phyloP scores from a whole-genome alignment of 2,888 invertebrate genomes.

The Stenurella melanura region DNA sequence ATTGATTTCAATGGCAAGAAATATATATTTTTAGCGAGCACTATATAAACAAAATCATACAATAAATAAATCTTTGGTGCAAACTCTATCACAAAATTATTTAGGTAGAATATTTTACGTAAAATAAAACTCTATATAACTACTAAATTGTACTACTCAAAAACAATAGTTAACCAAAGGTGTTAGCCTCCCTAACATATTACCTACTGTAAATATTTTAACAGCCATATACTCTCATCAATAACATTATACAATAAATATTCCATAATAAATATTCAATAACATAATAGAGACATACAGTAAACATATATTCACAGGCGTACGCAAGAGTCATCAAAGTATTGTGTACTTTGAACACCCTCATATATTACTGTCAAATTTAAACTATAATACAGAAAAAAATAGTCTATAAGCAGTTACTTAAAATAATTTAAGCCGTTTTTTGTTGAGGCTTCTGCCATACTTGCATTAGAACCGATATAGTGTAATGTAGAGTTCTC shows the following conservation, averaged over 20 bases:
- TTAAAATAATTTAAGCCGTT: too few species aligned
- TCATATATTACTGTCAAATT: background rate
- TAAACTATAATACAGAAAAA: background rate
- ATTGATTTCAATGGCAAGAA: too few species aligned
- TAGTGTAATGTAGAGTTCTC: too few species aligned
- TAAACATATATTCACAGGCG: background rate
- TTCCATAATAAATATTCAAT: background rate
- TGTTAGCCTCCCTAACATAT: background rate
- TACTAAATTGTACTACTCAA: too few species aligned
- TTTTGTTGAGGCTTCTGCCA: too few species aligned
- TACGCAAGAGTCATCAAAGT: background rate
- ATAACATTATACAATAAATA: slow-evolving; percentile 35
- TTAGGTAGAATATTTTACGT: background rate
- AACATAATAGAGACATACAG: slow-evolving; percentile 12
- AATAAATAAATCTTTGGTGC: slow-evolving; percentile 19
- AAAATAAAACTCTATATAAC: background rate
- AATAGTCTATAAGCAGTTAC: background rate
- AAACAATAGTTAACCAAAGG: too few species aligned
- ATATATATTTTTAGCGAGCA: background rate
- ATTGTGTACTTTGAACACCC: background rate
- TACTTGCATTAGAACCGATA: too few species aligned
- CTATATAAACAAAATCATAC: background rate
- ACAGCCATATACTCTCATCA: slow-evolving; percentile 43
- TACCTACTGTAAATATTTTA: slow-evolving; percentile 31
- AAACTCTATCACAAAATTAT: slow-evolving; percentile 27